Base-by-base conservation (phyloP, 2,113 vertebrate genomes). In the Osmerus eperlanus region DNA sequence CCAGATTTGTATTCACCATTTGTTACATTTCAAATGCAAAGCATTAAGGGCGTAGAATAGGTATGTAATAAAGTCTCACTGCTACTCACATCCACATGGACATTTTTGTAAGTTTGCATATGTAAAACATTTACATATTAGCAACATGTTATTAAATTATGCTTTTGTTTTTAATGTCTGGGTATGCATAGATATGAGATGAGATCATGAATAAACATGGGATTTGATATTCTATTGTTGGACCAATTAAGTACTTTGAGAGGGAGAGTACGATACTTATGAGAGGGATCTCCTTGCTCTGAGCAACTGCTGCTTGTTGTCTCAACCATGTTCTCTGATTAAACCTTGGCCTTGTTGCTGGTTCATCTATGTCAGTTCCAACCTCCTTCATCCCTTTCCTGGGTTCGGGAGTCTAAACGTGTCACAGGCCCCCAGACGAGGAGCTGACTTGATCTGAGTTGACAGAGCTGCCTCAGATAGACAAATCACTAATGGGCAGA, bases 381-480 rank as follows among this genome's bases (percentile, higher is more conserved):
- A 13, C 18, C n/a, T 47, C n/a, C 19, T 52, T 1, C 12, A 21
- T 25, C 52, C 29, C 47, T 25, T 0, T 52, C 36, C n/a, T n/a
- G 36, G 36, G 11, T 65, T 12, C 13, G 13, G 13, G 56, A 5
- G 19, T 59, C 68, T 78, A 70, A 61, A 72, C 74, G 76, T 28
- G 81, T 73, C 68, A 67, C 81, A 73, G 74, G 76, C 71, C 69
- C 70, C 2, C 69, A 70, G 73, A 75, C 52, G 73, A 75, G 56
- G 32, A 56, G 71, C 70, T 5, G 71, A 36, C 51, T 25, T 83
- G 80, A 84, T 85, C 7, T 21, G 72, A 84, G 52, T 18, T 68
- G 51, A 68, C 52, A 68, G 14, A 68, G 7, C 23, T 19, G 23
- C 52, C 54, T 9, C 13, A 28, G 25, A 52, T 19, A 16, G 14